Base-by-base conservation (phyloP, 2,888 invertebrate species). In the Phyllotreta cruciferae region DNA sequence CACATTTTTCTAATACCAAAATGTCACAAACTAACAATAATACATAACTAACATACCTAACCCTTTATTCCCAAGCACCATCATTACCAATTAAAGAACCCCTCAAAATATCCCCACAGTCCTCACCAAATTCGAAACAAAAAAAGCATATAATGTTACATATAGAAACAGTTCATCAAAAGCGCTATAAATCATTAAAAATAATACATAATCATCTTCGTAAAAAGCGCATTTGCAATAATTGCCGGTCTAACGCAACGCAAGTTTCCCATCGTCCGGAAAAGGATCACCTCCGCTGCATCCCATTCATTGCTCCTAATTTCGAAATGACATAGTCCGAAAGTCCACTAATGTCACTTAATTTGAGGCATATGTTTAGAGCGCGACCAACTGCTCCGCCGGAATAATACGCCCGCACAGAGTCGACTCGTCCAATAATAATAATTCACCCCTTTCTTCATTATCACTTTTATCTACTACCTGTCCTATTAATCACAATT, bases 281-380 rank as follows among this genome's bases (percentile, higher is more conserved):
- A 52, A 52, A 38, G 57, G 54, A 60, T 54, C 63, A 49, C 45
- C 44, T 62, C n/a, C 45, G 24, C 24, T 24, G 24, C 24, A 24
- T 35, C 62, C 49, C 49, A 58, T 60, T 60, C 60, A 60, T 13
- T 60, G 60, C 60, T 52, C 42, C 52, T 71, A 72, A 71, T 73
- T 70, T 68, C 63, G 60, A 75, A 77, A 77, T 77, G 76, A 77
- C 75, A 77, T 70, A 74, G 74, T 73, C 66, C 67, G 61, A 64
- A 63, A 69, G 68, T 66, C 66, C 63, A 71, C 76, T 77, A 77
- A 77, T 77, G 76, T 76, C 77, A 76, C 75, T 77, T 77, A 77
- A 77, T 77, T 77, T 74, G 71, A 75, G 71, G 71, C 77, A 77
- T 77, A 75, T 77, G 77, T 76, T 77, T 77, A 76, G 71, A 44